These are phyloP conservation scores for Phrynosoma platyrhinos DNA, from an alignment of 2,113 vertebrate species.

Conservation along the genomic window DNA sequence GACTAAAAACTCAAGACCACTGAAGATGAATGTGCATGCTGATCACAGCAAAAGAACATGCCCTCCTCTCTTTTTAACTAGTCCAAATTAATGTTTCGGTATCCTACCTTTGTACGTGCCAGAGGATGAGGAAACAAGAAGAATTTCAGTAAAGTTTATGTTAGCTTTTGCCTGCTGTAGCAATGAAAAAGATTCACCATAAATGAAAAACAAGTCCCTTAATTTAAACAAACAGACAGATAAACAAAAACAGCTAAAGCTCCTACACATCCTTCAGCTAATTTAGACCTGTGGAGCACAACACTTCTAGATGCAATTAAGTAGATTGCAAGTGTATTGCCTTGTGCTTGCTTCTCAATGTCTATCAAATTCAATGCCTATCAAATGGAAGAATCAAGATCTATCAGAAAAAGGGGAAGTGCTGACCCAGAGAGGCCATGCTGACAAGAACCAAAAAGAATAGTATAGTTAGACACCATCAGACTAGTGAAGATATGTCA, in stretches of 20 bases:
- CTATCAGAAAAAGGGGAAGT: background rate
- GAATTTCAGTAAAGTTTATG: background rate
- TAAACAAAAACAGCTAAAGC: background rate
- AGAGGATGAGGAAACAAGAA: background rate
- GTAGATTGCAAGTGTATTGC: background rate
- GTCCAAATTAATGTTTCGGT: background rate
- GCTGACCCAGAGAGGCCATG: background rate
- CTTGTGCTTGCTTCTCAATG: background rate
- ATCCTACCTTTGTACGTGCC: background rate
- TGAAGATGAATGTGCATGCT: background rate
- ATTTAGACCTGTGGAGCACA: background rate
- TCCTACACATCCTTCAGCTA: background rate
- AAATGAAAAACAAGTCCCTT: background rate
- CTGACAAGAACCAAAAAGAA: background rate
- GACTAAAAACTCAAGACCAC: background rate
- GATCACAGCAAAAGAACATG: conserved; percentile 8
- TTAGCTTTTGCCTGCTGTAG: background rate
- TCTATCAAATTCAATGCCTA: rapidly evolving
- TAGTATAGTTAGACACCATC: background rate
- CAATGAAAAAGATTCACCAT: conserved; percentile 3
- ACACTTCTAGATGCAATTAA: background rate
- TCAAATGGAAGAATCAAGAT: background rate
- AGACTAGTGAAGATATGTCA: background rate
- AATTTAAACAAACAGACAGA: background rate
- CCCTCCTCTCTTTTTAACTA: conserved; percentile 1